Evolutionary conservation across 2,113 vertebrate genomes (phyloP), one percentile per base, ranked within the genome.

Genomic region (Genyomyrus donnyi): DNA sequence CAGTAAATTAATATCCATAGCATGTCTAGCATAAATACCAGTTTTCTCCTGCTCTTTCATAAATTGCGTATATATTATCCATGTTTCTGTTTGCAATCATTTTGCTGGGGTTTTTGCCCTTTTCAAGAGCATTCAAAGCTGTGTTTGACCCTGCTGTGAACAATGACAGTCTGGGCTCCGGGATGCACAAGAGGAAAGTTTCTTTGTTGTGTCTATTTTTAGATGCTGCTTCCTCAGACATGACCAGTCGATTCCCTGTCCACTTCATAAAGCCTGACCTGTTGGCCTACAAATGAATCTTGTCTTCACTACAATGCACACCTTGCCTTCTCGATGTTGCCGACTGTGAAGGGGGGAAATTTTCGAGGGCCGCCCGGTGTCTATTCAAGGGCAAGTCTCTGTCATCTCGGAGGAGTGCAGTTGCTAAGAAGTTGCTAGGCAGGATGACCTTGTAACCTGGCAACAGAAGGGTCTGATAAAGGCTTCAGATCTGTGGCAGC

Each of bases 261-360:
- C 46, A 87, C 53, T 31, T 90, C 85, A 87, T 87, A 85, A 90
- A 90, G 89, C 48, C 46, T 70, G 84, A 90, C 89, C 89, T 90
- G 84, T 42, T 90, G 83, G 85, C 89, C 84, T 90, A 90, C 45
- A 87, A 87, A 90, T 74, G 84, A 86, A 87, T 87, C 85, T 87
- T 74, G 89, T 66, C 56, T 87, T 13, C 85, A 86, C n/a, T 70
- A 85, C 49, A 70, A 52, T 46, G 46, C 42, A 5, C 19, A 31
- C 53, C 39, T 58, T 80, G 49, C 52, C 49, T 84, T 84, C 70
- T 50, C 15, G 74, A 89, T 89, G 88, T 42, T 77, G 48, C 66
- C 50, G 88, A 89, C 74, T 80, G 74, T 80, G 74, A 21, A 48
- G 17, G n/a, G 48, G n/a, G 48, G 85, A 87, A 87, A 53, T 87